A percentile compares a stretch with the other conserved stretches of the same genome.
phyloP scores from a whole-genome alignment of 2,797 vertebrate genomes.

The Chaetophractus vellerosus region DNA sequence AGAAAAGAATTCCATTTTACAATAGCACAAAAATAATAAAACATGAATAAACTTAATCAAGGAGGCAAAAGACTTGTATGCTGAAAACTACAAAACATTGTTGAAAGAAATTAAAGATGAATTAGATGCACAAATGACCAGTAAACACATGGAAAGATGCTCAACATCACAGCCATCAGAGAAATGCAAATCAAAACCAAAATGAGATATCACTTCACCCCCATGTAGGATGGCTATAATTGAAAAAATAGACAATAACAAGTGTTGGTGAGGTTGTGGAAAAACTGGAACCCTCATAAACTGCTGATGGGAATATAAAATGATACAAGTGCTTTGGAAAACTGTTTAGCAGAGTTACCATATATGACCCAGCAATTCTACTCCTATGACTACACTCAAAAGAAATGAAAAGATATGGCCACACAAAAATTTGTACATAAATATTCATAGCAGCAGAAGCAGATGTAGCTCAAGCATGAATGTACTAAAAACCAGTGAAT shows the following conservation, averaged over 20 bases:
- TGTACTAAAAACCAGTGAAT: not conserved
- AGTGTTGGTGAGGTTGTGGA: not conserved
- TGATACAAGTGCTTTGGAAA: not conserved
- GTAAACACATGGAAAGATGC: no score
- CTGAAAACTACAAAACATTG: not conserved
- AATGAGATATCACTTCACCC: no score
- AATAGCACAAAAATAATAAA: constrained; percentile 3
- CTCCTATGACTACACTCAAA: no score
- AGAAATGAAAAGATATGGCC: no score
- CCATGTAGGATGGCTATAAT: not conserved
- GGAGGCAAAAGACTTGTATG: not conserved
- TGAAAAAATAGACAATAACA: not conserved
- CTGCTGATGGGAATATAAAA: not conserved
- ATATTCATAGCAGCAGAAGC: no score
- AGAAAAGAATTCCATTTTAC: not conserved
- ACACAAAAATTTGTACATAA: no score
- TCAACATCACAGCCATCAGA: no score
- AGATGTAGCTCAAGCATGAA: not conserved
- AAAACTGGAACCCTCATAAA: not conserved
- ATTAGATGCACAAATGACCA: not conserved
- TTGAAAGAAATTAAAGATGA: not conserved
- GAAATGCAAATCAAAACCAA: no score
- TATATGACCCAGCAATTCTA: not conserved
- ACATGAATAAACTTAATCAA: not conserved
- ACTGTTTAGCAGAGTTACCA: not conserved